Evolutionary conservation across 1,140 invertebrate genomes (phyloP), one percentile per base, ranked within the genome.

Genomic region (Drosophila azteca): DNA sequence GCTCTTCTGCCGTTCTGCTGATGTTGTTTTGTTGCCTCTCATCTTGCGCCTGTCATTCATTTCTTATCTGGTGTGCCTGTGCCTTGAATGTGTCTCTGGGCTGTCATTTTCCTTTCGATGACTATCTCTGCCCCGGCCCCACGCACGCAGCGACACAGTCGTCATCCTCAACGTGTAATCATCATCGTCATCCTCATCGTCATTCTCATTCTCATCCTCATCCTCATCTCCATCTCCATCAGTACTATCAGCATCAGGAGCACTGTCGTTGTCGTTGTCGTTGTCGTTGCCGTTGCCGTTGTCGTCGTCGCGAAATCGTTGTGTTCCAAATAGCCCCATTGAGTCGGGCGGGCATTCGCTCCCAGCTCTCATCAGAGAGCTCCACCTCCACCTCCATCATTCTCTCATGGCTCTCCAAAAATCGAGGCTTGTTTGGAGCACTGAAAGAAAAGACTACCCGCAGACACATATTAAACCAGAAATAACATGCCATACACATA

Each of bases 61-160:
- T 85, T 85, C 81, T 85, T 85, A 85, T 85, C 81, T 85, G 70
- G 81, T 66, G 55, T 71, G 55, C 60, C 75, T 60, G 67, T 69
- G 67, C 75, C 74, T 81, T 88, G 77, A 90, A 91, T 91, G 90
- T 91, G 89, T 91, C 90, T 90, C 85, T 90, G 77, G 90, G 90
- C 90, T 90, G 89, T 90, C 90, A 91, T 91, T 91, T 90, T 84
- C 79, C 82, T 90, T 79, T 89, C 90, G 89, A 90, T 90, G 89
- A 81, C 79, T 87, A 90, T 90, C 90, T 89, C 45, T 54, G 49
- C 58, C 58, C 13, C 66, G n/a, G 26, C n/a, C 9, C 49, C 50
- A 63, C 31, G 48, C 50, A 51, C 35, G 68, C 58, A 57, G 54
- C 69, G 50, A 74, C 77, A 65, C 52, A 74, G 81, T 80, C 77